A percentile compares a stretch with the other conserved stretches of the same genome.
Evolutionary conservation across 2,888 invertebrate species (phyloP).

Genomic region (Caenorhabditis plicata): DNA sequence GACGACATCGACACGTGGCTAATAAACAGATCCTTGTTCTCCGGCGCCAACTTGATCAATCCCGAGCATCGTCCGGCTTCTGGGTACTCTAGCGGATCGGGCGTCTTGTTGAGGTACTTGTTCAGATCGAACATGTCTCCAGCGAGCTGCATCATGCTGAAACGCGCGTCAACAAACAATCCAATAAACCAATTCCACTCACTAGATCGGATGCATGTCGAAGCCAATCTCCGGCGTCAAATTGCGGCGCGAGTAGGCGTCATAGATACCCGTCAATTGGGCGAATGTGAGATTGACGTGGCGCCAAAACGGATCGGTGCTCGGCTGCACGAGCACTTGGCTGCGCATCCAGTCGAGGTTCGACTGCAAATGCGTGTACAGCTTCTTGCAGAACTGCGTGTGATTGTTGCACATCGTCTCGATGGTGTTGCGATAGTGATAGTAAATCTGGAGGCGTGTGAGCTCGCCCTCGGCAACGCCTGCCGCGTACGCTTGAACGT

Average conservation of each 20-base stretch:
- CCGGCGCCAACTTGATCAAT: constrained; percentile 55
- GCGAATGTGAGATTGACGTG: constrained; percentile 61
- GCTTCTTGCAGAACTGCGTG: constrained; percentile 51
- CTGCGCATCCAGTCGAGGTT: constrained; percentile 59
- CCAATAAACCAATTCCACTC: constrained; percentile 8
- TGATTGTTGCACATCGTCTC: constrained; percentile 53
- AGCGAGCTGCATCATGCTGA: constrained; percentile 61
- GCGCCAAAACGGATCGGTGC: constrained; percentile 49
- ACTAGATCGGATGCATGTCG: constrained; percentile 55
- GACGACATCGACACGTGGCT: constrained; percentile 63
- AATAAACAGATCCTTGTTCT: constrained; percentile 58
- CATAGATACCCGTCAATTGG: constrained; percentile 61
- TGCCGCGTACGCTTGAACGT: constrained; percentile 63
- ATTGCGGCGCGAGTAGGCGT: constrained; percentile 50
- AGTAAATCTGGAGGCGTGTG: constrained; percentile 62
- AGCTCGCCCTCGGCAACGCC: constrained; percentile 61
- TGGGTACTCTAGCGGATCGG: constrained; percentile 51
- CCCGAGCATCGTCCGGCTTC: constrained; percentile 60
- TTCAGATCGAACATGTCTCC: constrained; percentile 62
- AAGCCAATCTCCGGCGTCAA: constrained; percentile 55
- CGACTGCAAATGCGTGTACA: constrained; percentile 51
- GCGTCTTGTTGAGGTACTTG: constrained; percentile 58
- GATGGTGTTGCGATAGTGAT: constrained; percentile 62
- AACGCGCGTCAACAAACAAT: neutral
- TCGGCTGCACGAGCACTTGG: constrained; percentile 39